Evolutionary conservation across 2,113 vertebrate species (phyloP).

Genomic region (Lamprologus speciosus): DNA sequence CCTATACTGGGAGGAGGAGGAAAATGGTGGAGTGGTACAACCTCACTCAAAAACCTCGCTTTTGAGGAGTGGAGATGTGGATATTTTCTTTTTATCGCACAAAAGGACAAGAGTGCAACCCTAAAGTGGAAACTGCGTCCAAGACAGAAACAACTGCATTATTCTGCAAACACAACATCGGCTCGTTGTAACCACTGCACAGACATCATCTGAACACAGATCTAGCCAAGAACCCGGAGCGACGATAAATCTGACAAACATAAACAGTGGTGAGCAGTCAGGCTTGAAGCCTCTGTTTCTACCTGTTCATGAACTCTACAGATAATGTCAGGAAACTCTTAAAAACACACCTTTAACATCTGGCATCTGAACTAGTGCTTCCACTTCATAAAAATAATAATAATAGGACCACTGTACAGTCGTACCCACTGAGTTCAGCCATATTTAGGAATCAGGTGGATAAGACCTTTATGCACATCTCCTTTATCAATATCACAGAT

Average conservation of each 20-base stretch:
- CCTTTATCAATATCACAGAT: background rate
- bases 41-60: rapidly evolving
- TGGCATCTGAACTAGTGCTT: background rate
- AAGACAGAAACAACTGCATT: background rate
- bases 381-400: background rate
- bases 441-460: background rate
- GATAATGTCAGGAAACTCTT: background rate
- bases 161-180: background rate
- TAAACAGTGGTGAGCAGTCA: background rate
- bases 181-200: background rate
- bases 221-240: background rate
- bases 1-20: background rate
- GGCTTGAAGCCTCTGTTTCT: background rate
- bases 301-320: background rate
- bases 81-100: background rate
- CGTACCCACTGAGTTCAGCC: background rate
- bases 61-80: background rate
- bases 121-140: background rate
- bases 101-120: background rate
- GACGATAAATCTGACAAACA: background rate
- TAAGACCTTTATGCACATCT: background rate
- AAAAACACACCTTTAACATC: background rate
- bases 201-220: background rate
- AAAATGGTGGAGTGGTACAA: rapidly evolving
- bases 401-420: background rate